A percentile compares a stretch with the other conserved stretches of the same genome.
Conservation (phyloP, 1,140 invertebrate genomes). For the Brachystomella parvula region DNA sequence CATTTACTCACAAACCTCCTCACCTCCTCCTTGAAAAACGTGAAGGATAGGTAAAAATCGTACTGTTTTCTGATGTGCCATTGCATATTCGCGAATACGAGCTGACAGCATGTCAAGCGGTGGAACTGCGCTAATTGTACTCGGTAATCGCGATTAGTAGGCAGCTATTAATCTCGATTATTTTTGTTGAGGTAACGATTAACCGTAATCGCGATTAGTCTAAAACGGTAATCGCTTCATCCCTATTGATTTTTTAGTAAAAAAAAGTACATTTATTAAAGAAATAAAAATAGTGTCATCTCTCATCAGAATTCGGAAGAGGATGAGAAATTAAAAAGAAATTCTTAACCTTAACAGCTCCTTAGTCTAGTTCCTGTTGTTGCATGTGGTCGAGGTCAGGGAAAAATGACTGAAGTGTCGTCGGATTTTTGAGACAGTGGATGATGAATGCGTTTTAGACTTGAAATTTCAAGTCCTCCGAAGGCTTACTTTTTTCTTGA, state of each 20-base stretch:
- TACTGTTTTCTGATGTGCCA: not conserved
- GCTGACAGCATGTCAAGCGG: not conserved
- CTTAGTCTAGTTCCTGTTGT: slow-evolving; percentile 20
- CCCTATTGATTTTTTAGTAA: not conserved
- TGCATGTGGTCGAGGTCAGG: slow-evolving; percentile 17
- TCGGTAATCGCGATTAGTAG: not conserved
- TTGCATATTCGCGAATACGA: not conserved
- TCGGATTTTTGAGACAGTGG: slow-evolving; percentile 26
- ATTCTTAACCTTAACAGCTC: not conserved
- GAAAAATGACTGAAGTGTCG: slow-evolving; percentile 28
- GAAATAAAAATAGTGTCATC: not conserved
- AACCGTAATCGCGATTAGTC: too few relatives aligned
- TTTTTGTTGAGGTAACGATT: not conserved
- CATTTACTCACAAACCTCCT: not conserved
- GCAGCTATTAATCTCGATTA: not conserved
- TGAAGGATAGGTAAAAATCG: not conserved
- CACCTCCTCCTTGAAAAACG: too few relatives aligned
- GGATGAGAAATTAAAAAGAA: slow-evolving; percentile 7
- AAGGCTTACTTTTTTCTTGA: not conserved
- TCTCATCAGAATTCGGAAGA: not conserved
- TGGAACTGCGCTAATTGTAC: not conserved
- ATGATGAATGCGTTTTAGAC: slow-evolving; percentile 24
- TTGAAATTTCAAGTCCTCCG: slow-evolving; percentile 14
- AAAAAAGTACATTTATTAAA: not conserved
- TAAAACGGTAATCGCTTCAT: not conserved